Conservation (phyloP, 2,113 vertebrate species). For the Archilochus colubris region DNA sequence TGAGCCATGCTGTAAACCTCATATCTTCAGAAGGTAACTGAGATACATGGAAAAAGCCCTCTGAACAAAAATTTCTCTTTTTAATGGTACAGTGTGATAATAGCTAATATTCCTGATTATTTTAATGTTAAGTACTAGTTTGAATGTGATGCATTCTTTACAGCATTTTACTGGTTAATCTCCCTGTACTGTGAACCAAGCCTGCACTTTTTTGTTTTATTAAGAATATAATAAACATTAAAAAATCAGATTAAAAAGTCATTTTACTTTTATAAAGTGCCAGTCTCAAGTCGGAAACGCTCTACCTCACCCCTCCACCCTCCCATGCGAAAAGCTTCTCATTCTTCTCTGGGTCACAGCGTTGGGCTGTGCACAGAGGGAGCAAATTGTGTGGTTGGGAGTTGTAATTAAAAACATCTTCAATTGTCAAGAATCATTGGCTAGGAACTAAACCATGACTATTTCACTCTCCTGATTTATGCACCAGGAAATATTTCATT, state of each 20-base stretch:
- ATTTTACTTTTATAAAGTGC: background rate
- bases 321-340: background rate
- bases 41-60: background rate
- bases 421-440: background rate
- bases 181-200: background rate
- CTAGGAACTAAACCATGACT: background rate
- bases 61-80: background rate
- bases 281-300: background rate
- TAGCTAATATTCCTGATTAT: background rate
- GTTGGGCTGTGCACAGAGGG: background rate
- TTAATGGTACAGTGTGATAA: background rate
- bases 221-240: background rate
- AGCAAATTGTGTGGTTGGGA: background rate
- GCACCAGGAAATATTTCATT: background rate
- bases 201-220: background rate
- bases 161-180: background rate
- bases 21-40: background rate
- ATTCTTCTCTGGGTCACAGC: background rate
- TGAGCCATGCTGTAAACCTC: background rate
- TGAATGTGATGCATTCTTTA: background rate
- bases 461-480: background rate
- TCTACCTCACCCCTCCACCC: background rate
- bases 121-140: background rate
- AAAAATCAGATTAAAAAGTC: background rate
- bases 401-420: background rate